These are phyloP conservation scores for Geodia barretti DNA, from an alignment of 37 sponge, comb jelly and placozoan genomes.

Conservation along the genomic window DNA sequence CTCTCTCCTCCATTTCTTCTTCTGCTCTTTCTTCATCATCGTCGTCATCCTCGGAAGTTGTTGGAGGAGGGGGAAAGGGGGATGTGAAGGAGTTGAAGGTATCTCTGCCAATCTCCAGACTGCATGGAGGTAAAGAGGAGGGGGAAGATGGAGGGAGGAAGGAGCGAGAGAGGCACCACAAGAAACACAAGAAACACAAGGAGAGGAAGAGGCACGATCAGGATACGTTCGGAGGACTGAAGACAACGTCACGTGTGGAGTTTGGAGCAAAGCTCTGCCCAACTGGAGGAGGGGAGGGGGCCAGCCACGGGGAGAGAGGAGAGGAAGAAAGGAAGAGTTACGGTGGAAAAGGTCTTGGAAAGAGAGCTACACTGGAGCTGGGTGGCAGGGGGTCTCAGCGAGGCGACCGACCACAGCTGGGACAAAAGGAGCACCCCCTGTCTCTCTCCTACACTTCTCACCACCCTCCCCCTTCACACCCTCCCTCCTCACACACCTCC, in stretches of 20 bases:
- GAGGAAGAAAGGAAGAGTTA: not conserved
- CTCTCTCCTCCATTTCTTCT: no score
- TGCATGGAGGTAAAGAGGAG: not conserved
- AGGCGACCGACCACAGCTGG: not conserved
- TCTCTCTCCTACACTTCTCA: not conserved
- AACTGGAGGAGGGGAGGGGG: not conserved
- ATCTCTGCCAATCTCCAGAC: not conserved
- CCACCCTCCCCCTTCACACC: not conserved
- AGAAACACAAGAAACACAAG: not conserved
- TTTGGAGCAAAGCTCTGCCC: no score
- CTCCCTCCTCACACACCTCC: not conserved
- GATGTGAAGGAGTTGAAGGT: not conserved
- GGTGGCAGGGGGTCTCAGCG: not conserved
- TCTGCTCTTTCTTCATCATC: no score
- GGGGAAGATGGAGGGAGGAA: not conserved
- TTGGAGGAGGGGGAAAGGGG: not conserved
- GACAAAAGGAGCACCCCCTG: not conserved
- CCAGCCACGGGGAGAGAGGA: not conserved
- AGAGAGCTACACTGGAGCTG: no score
- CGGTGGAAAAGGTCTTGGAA: not conserved
- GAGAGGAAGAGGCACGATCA: not conserved
- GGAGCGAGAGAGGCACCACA: slow-evolving; percentile 5
- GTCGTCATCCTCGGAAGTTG: not conserved
- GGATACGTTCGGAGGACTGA: no score
- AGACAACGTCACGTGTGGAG: no score